phyloP scores from a whole-genome alignment of 2,888 invertebrate genomes.

The Leptopilina myrica region DNA sequence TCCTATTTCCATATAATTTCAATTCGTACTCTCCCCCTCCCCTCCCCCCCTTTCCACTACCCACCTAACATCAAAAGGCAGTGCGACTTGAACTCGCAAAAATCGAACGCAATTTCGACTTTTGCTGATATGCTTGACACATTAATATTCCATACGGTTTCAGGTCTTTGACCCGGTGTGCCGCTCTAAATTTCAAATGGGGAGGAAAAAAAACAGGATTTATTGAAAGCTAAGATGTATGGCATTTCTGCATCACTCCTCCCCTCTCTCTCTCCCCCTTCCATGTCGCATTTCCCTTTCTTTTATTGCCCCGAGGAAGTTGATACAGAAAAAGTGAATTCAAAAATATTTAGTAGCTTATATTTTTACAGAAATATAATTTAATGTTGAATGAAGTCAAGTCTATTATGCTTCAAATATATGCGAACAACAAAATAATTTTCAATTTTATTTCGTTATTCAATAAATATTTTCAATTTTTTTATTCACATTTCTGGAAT shows the following conservation, averaged over 20 bases:
- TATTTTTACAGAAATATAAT: too few species aligned
- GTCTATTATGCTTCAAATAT: too few species aligned
- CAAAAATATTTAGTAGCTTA: too few species aligned
- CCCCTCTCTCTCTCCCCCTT: too few species aligned
- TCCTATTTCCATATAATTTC: slow-evolving; percentile 3
- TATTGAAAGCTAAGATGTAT: slow-evolving; percentile 9
- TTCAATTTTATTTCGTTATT: too few species aligned
- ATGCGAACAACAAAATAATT: too few species aligned
- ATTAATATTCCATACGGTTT: background rate
- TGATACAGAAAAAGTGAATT: too few species aligned
- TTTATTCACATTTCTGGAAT: too few species aligned
- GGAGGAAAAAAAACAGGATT: background rate
- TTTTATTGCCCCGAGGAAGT: too few species aligned
- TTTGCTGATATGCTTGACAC: slow-evolving; percentile 10
- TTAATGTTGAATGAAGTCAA: too few species aligned
- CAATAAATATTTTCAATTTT: too few species aligned
- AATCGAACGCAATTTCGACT: slow-evolving; percentile 22
- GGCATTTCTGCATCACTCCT: background rate
- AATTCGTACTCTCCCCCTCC: background rate
- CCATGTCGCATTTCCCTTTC: too few species aligned
- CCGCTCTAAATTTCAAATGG: slow-evolving; percentile 3
- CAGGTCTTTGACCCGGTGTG: slow-evolving; percentile 2
- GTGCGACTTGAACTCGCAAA: slow-evolving; percentile 29
- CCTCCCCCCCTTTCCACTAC: background rate
- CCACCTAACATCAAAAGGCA: background rate